Evolutionary conservation across 1,140 invertebrate genomes (phyloP).

Genomic region (Papilio polyxenes): DNA sequence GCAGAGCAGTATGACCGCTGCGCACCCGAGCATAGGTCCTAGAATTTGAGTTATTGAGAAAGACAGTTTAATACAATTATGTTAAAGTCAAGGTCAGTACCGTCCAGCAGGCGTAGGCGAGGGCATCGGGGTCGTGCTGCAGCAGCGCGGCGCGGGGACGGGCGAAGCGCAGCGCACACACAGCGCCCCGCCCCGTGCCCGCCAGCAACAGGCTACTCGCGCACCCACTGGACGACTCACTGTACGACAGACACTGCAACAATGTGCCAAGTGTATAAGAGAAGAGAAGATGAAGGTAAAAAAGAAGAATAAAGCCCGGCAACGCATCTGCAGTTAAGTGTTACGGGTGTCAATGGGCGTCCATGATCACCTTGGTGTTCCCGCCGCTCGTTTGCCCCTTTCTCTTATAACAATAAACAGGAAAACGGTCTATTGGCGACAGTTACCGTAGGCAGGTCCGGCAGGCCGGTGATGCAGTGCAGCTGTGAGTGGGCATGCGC

Average conservation of each 20-base stretch:
- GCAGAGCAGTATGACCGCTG: constrained; percentile 74
- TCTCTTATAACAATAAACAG: neutral
- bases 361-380: no score
- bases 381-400: no score
- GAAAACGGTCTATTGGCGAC: neutral
- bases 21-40: constrained; percentile 72
- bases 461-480: constrained; percentile 79
- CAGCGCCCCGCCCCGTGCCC: constrained; percentile 77
- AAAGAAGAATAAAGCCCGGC: no score
- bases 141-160: constrained; percentile 76
- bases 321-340: no score
- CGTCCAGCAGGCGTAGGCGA: constrained; percentile 81
- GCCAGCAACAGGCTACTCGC: constrained; percentile 66
- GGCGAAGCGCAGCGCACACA: constrained; percentile 74
- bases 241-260: constrained; percentile 74
- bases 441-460: constrained; percentile 73
- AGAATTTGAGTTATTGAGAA: constrained; percentile 15
- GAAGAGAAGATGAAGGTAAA: neutral
- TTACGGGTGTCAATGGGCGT: no score
- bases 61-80: neutral
- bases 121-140: constrained; percentile 71
- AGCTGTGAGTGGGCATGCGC: constrained; percentile 78
- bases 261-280: neutral
- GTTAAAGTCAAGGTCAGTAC: constrained; percentile 56
- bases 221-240: constrained; percentile 38